Evolutionary conservation across 2,113 vertebrate species (phyloP), one percentile per base, ranked within the genome.

Genomic region (Brachyistius frenatus): DNA sequence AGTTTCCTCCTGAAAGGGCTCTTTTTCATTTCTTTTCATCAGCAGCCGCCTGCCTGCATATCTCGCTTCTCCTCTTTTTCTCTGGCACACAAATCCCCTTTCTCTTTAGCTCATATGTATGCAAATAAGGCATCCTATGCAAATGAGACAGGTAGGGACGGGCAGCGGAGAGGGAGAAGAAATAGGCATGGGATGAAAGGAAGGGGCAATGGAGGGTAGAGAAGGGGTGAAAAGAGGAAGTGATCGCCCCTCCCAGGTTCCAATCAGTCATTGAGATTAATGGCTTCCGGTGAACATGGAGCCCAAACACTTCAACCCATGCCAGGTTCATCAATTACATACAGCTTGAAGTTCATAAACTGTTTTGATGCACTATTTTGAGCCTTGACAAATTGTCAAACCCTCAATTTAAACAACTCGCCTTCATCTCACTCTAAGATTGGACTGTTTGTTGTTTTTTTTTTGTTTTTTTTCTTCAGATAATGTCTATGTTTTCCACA

Each of bases 21-120:
- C 85, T 79, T 87, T 93, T 90, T 90, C 86, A 90, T 89, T 92
- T 89, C 74, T 91, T 91, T 92, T 92, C 89, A 92, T 89, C 89
- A 89, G 85, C 83, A 31, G 35, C 71, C 56, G 66, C 86, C 81
- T 85, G 85, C 84, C 87, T 86, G 88, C 86, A 66, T 86, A 84
- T 91, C 86, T 86, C 41, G 32, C 75, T 69, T 79, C 76, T 88
- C 73, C 53, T 76, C 58, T 84, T 73, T 78, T 75, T 76, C 53
- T 86, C 74, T 16, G 6, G 65, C 73, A 63, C 86, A 85, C 84
- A 89, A 92, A 90, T 91, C 86, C 83, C 84, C 73, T 87, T 91
- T 90, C 90, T 93, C 86, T 92, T 91, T 91, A 87, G 84, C 92
- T 93, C 93, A 92, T 93, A 91, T 93, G 86, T 93, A 93, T 93